Conservation (phyloP, 2,797 vertebrate species). For the Numenius phaeopus region DNA sequence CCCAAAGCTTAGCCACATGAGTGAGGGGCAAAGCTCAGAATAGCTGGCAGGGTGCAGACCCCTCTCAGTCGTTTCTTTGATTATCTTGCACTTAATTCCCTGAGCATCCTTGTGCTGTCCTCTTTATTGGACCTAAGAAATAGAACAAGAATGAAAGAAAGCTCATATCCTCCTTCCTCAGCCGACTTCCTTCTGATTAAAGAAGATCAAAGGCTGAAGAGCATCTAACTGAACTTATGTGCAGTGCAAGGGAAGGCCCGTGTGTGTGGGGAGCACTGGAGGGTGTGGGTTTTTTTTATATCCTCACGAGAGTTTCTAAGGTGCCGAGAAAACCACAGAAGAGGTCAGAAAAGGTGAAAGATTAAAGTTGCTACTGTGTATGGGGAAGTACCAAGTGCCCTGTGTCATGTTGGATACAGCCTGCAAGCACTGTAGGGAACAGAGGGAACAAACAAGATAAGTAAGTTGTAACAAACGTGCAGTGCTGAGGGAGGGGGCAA, state of each 20-base stretch:
- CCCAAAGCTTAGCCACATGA: neutral
- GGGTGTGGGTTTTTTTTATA: neutral
- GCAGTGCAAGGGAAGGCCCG: neutral
- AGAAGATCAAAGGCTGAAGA: slow-evolving; percentile 38
- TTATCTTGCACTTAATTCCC: slow-evolving; percentile 20
- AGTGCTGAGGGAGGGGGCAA: neutral
- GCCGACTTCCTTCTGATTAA: slow-evolving; percentile 12
- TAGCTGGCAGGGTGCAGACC: slow-evolving; percentile 29
- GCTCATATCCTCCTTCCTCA: neutral
- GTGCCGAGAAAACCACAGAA: neutral
- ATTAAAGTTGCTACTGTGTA: neutral
- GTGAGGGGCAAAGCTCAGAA: neutral
- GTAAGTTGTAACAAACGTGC: neutral
- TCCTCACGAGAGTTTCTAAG: neutral
- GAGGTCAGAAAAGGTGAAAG: neutral
- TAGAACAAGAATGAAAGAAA: slow-evolving; percentile 28
- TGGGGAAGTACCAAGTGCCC: neutral
- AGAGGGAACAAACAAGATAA: neutral
- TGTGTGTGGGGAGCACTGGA: neutral
- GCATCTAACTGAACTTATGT: neutral
- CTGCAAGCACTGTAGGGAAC: neutral
- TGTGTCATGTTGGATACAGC: neutral
- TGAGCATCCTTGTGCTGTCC: neutral
- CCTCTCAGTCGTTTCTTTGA: slow-evolving; percentile 45
- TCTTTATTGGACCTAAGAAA: slow-evolving; percentile 35